These are phyloP conservation scores for Habroteleia sp. DNA, from an alignment of 2,888 invertebrate species.

Conservation along the genomic window DNA sequence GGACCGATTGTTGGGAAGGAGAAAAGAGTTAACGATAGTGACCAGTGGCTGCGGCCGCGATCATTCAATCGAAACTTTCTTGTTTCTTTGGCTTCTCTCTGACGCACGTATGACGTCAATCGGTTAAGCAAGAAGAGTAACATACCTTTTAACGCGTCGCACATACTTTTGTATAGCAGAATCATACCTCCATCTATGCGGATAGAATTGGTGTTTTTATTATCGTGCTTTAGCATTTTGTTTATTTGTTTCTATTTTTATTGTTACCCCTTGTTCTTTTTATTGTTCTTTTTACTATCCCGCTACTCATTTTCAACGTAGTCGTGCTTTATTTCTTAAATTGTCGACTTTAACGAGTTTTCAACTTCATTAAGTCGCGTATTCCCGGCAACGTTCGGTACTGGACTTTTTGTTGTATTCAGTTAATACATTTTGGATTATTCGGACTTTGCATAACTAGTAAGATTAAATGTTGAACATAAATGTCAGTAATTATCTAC, in stretches of 20 bases:
- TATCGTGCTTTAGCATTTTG: conserved; percentile 10
- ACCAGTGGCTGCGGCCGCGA: conserved; percentile 66
- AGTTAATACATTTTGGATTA: conserved; percentile 1
- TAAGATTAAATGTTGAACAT: conserved; percentile 12
- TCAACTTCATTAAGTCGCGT: neutral
- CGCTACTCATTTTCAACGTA: neutral
- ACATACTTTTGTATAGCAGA: conserved; percentile 57
- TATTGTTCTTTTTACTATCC: too few species aligned
- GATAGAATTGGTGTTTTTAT: conserved; percentile 33
- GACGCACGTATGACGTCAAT: conserved; percentile 81
- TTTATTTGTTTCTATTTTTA: neutral
- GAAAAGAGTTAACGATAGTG: conserved; percentile 71
- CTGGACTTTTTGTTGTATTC: conserved; percentile 1
- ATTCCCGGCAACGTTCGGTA: neutral
- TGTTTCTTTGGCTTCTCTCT: conserved; percentile 77
- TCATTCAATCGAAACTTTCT: conserved; percentile 80
- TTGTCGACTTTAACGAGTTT: neutral
- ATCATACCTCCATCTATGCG: conserved; percentile 41
- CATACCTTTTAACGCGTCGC: conserved; percentile 71
- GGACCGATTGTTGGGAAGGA: conserved; percentile 73
- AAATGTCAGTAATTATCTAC: conserved; percentile 22
- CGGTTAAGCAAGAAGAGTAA: conserved; percentile 75
- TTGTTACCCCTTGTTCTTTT: too few species aligned
- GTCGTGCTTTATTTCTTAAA: neutral
- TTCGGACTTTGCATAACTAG: neutral